Evolutionary conservation across 2,888 invertebrate genomes (phyloP), one percentile per base, ranked within the genome.

Genomic region (Carpatolechia fugitivella): DNA sequence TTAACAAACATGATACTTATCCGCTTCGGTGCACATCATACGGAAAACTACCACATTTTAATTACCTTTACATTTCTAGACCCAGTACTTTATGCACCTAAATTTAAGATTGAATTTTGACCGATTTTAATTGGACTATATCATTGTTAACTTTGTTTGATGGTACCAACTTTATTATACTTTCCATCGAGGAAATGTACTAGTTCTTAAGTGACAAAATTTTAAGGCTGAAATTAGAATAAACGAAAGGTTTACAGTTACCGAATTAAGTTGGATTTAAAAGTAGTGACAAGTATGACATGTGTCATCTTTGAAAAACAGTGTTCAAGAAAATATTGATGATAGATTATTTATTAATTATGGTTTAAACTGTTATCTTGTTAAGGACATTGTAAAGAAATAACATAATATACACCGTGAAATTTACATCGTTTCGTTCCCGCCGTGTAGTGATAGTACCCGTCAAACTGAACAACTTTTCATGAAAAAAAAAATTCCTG

Each of bases 221-320:
- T 3, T 18, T 41, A 41, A 41, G 40, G 40, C 5, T 18, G 40
- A 10, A 41, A 11, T 18, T 41, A 11, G 11, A 41, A 10, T 41
- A 11, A 6, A 14, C 1, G 7, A 40, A 1, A 7, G 18, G 14
- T 40, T 40, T 2, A 16, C 4, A 18, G 40, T 10, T 20, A 11
- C 10, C 3, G 11, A 41, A 11, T 1, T 18, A 41, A 2, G 20
- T 41, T 41, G 20, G 10, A 11, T 1, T 41, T 20, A 6, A n/a
- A 18, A 41, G 18, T 46, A 66, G 69, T 72, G 79, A 80, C 79
- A 79, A 68, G 72, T 72, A 67, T 79, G 85, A 87, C 84, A 85
- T 74, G 63, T 81, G 87, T 86, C 85, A 80, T 66, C 66, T 16
- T 41, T 41, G 24, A 24, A 24, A 24, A 24, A 24, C 3, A 24